phyloP scores from a whole-genome alignment of 2,888 invertebrate species.

The Xanthorhoe designata region DNA sequence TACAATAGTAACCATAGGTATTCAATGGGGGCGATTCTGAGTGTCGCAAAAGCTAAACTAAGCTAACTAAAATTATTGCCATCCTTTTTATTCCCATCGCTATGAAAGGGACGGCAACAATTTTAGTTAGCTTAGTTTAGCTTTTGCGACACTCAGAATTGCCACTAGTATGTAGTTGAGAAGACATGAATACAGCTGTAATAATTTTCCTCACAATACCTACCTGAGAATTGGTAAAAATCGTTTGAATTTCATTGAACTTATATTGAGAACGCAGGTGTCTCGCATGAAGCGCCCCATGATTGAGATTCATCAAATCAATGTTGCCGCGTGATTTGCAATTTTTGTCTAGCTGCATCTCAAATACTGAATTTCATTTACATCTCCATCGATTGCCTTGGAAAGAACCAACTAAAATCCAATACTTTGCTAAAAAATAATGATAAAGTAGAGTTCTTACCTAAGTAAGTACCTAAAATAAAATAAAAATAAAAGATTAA shows the following conservation, averaged over 20 bases:
- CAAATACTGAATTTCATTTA: conserved; percentile 30
- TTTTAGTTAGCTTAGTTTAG: too few species aligned
- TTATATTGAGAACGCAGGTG: conserved; percentile 42
- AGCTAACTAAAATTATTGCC: too few species aligned
- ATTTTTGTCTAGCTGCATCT: conserved; percentile 37
- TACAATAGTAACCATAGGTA: conserved; percentile 4
- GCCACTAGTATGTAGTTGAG: conserved; percentile 3
- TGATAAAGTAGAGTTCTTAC: too few species aligned
- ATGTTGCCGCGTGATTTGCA: conserved; percentile 32
- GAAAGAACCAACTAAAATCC: background rate
- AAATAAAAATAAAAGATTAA: too few species aligned
- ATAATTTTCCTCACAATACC: conserved; percentile 23
- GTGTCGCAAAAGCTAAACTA: too few species aligned
- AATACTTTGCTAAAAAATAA: background rate
- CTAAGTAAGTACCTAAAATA: too few species aligned
- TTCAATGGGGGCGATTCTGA: too few species aligned
- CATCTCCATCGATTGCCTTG: background rate
- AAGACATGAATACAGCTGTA: conserved; percentile 7
- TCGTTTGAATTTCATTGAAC: conserved; percentile 42
- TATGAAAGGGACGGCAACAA: too few species aligned
- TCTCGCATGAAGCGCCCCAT: conserved; percentile 34
- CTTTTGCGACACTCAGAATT: too few species aligned
- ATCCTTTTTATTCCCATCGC: too few species aligned
- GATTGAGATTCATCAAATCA: conserved; percentile 40
- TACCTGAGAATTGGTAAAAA: conserved; percentile 26